Evolutionary conservation across 2,797 vertebrate species (phyloP).

Genomic region (Pangasius mekongensis): DNA sequence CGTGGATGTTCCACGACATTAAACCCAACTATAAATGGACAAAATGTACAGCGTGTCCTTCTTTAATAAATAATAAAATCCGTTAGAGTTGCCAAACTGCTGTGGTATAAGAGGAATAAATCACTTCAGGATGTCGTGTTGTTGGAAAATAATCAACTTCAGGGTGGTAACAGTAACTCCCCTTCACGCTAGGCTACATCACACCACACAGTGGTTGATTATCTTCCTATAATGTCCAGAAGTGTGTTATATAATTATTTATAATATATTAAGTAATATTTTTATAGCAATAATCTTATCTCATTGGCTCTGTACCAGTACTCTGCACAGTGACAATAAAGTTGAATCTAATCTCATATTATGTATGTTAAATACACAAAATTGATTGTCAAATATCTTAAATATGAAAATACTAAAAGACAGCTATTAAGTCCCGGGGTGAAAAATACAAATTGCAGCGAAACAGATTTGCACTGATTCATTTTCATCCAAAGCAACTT

Average conservation of each 20-base stretch:
- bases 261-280: neutral
- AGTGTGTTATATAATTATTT: neutral
- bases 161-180: neutral
- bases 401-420: neutral
- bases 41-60: neutral
- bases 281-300: neutral
- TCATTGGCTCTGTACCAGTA: neutral
- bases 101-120: neutral
- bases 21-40: neutral
- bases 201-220: neutral
- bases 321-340: too few relatives aligned
- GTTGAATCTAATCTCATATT: neutral
- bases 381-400: neutral
- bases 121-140: neutral
- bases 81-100: too few relatives aligned
- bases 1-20: neutral
- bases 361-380: neutral
- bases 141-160: neutral
- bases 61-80: neutral
- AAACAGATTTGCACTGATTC: neutral
- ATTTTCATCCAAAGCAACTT: neutral
- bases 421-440: neutral
- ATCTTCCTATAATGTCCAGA: neutral
- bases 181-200: neutral
- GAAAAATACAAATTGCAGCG: neutral